Evolutionary conservation across 2,888 invertebrate species (phyloP), one percentile per base, ranked within the genome.

Genomic region (Asteroscopus sphinx): DNA sequence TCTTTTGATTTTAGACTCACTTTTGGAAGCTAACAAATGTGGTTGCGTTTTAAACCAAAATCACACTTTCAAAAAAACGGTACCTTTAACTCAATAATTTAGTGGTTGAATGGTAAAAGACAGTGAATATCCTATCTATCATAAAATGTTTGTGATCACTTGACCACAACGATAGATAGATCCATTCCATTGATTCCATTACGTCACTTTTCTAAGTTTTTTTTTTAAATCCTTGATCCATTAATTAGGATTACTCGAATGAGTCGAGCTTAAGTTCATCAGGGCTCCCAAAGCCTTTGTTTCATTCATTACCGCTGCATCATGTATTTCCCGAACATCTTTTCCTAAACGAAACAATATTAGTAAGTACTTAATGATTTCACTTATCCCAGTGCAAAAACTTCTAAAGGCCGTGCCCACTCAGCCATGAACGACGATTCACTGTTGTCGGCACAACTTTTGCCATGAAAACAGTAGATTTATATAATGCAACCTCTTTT

Each of bases 351-450:
- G 61, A 62, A 69, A 63, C 57, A 56, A 53, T 46, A 64, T 72
- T 74, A 69, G 76, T 74, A 77, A 74, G 69, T 79, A 74, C 17
- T 3, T 21, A 21, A 69, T 66, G 69, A 70, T 80, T 80, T 81
- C 75, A 72, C 62, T 70, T 64, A 67, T 47, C 60, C 59, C 45
- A 26, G 54, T n/a, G 65, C 46, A 76, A 76, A 76, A 75, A 73
- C 44, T 48, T 63, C 26, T 70, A 68, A 76, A 76, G 74, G 74
- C 54, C 76, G 76, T 69, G 75, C 56, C 63, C 76, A 55, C 65
- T 72, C 74, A 73, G 58, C 69, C 73, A 59, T 74, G 70, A 74
- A 60, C 65, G 65, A 73, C 74, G 67, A 52, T 61, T 73, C 59
- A 59, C 60, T 62, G 67, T 70, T 72, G 66, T 76, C 67, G 54